Percentiles rank a stretch among this genome's conserved stretches.
Conservation (phyloP, 2,113 vertebrate genomes). For the Hylia prasina region DNA sequence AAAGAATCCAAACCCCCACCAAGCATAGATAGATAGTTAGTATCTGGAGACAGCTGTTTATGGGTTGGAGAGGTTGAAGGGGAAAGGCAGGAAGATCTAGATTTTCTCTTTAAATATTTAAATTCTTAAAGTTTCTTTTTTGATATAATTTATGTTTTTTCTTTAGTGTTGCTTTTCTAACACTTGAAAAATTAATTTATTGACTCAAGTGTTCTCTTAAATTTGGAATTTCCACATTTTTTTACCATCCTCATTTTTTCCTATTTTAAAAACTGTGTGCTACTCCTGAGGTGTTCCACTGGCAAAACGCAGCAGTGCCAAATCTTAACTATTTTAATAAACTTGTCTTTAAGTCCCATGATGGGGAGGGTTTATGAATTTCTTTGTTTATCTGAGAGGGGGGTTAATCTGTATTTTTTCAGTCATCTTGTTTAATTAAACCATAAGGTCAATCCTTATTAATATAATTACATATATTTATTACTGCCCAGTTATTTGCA, state of each 20-base stretch:
- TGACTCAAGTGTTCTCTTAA: neutral
- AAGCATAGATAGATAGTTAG: neutral
- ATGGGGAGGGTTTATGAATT: neutral
- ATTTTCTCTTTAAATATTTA: neutral
- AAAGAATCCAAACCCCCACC: rapidly evolving
- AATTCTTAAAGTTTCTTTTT: neutral
- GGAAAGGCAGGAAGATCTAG: neutral
- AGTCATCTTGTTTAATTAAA: neutral
- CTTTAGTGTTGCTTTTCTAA: neutral
- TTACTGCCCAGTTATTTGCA: neutral
- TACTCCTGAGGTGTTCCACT: neutral
- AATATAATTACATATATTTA: neutral
- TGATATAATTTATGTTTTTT: neutral
- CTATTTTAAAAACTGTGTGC: neutral
- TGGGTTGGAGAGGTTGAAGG: neutral
- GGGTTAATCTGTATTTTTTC: neutral
- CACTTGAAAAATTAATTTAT: neutral
- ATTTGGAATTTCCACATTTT: neutral
- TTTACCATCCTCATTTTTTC: neutral
- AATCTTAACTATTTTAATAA: neutral
- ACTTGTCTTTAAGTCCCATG: neutral
- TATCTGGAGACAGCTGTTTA: neutral
- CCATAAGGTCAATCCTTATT: neutral
- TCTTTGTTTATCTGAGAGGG: neutral
- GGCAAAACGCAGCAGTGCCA: neutral